Evolutionary conservation across 2,797 vertebrate species (phyloP).

Genomic region (Myotis myotis): DNA sequence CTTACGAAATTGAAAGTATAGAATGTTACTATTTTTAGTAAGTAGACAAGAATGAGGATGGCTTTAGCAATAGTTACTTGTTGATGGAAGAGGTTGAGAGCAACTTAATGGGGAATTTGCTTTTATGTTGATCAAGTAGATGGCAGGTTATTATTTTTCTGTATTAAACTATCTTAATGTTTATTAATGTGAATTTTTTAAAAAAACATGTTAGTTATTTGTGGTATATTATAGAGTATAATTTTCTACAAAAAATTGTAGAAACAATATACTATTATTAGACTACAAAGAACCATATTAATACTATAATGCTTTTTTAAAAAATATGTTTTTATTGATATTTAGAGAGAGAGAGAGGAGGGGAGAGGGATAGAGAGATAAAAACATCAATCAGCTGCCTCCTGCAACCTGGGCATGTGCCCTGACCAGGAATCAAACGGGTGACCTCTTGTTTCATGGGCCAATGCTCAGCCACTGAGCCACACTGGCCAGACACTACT

Average conservation of each 20-base stretch:
- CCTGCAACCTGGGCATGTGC: too few species aligned
- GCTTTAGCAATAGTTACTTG: slow-evolving; percentile 41
- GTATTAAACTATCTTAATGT: background rate
- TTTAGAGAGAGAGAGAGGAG: too few species aligned
- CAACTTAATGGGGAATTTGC: slow-evolving; percentile 40
- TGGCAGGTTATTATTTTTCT: background rate
- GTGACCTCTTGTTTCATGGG: too few species aligned
- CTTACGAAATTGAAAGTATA: slow-evolving; percentile 19
- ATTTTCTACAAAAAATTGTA: background rate
- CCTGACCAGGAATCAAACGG: too few species aligned
- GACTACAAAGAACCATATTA: slow-evolving; percentile 31
- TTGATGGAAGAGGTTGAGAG: slow-evolving; percentile 62
- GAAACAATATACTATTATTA: slow-evolving; percentile 2
- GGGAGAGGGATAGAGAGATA: too few species aligned
- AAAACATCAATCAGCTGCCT: too few species aligned
- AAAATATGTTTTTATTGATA: too few species aligned
- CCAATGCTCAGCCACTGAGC: too few species aligned
- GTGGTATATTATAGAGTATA: background rate
- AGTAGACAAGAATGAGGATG: background rate
- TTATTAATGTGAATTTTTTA: background rate
- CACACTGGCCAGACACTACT: background rate
- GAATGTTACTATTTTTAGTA: slow-evolving; percentile 52
- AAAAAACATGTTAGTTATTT: slow-evolving; percentile 45
- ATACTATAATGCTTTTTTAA: background rate
- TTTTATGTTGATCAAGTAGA: slow-evolving; percentile 29